These are phyloP conservation scores for Drosophila oshimai DNA, from an alignment of 1,140 invertebrate species.

Conservation along the genomic window DNA sequence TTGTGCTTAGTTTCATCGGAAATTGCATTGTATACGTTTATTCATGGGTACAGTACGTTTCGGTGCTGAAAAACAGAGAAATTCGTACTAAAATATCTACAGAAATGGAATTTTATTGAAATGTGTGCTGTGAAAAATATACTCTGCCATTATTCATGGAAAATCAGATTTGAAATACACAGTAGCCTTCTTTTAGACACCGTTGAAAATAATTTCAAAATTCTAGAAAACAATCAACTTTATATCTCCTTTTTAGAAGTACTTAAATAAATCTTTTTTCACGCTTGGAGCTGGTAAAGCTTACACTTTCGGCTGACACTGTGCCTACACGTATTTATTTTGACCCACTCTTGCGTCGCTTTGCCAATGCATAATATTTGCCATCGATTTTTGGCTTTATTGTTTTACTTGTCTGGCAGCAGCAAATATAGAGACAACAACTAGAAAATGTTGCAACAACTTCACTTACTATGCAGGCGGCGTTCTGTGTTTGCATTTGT, in stretches of 20 bases:
- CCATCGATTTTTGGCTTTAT: slow-evolving; percentile 68
- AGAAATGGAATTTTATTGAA: background rate
- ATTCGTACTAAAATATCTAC: too few relatives aligned
- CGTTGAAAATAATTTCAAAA: too few relatives aligned
- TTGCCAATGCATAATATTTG: slow-evolving; percentile 44
- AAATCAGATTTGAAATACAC: too few relatives aligned
- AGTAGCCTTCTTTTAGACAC: too few relatives aligned
- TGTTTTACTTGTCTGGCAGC: slow-evolving; percentile 53
- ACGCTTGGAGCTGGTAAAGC: background rate
- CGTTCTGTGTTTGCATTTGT: slow-evolving; percentile 37
- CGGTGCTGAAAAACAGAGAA: background rate
- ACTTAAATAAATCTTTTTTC: background rate
- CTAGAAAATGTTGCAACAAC: slow-evolving; percentile 31
- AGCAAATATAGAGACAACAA: background rate
- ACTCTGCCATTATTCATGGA: too few relatives aligned
- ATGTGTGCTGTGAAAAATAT: too few relatives aligned
- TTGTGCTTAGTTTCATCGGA: slow-evolving; percentile 33
- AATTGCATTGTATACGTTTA: slow-evolving; percentile 5
- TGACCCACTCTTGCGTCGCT: slow-evolving; percentile 10
- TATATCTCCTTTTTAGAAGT: background rate
- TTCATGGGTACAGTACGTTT: slow-evolving; percentile 14
- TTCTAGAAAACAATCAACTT: too few relatives aligned
- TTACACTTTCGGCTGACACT: background rate
- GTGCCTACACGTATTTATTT: slow-evolving; percentile 35
- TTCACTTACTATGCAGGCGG: slow-evolving; percentile 42